Conservation (phyloP, 2,888 invertebrate genomes). For the Eulithis prunata region DNA sequence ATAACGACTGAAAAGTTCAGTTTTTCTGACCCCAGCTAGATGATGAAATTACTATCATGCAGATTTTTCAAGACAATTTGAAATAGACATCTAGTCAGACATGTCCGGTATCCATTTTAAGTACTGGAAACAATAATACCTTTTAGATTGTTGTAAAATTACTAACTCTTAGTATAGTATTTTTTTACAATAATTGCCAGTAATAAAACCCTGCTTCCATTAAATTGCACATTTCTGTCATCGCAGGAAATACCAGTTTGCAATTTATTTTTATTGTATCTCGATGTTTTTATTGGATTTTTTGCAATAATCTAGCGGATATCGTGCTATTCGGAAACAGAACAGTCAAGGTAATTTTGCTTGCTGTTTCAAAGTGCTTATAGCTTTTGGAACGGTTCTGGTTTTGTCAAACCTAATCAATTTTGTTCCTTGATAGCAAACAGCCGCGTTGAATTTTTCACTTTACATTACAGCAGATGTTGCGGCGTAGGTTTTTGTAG, state of each 20-base stretch:
- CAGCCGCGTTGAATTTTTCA: too few species aligned
- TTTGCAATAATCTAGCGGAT: conserved; percentile 15
- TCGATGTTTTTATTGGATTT: conserved; percentile 6
- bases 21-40: too few species aligned
- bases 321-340: conserved; percentile 1
- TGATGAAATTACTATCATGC: too few species aligned
- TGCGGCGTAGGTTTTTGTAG: too few species aligned
- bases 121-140: conserved; percentile 12
- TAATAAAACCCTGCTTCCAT: conserved; percentile 12
- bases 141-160: conserved; percentile 12
- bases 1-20: too few species aligned
- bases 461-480: too few species aligned
- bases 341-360: background rate
- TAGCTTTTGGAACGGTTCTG: background rate
- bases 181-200: conserved; percentile 10
- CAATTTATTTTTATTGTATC: conserved; percentile 14
- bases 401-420: background rate
- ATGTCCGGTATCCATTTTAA: background rate
- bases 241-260: conserved; percentile 18
- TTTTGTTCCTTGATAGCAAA: too few species aligned
- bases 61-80: too few species aligned
- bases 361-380: background rate
- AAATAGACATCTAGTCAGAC: too few species aligned
- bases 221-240: conserved; percentile 11
- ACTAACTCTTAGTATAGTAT: background rate